These are phyloP conservation scores for Marmota monax DNA, from an alignment of 2,113 vertebrate species.

Conservation along the genomic window DNA sequence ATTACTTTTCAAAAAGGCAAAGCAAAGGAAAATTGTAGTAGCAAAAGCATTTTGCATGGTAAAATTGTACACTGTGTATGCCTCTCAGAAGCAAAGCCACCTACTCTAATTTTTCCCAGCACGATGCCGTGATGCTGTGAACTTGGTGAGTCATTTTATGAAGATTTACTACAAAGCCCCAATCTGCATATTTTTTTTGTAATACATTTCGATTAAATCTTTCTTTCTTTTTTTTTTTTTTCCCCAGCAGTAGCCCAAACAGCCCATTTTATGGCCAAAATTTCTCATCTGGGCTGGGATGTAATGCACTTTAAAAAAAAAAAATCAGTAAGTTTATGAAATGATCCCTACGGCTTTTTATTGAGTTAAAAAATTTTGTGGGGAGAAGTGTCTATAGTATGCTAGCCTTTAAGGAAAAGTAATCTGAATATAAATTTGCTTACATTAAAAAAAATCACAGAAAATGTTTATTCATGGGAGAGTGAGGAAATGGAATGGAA, in stretches of 20 bases:
- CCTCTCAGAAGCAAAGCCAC: constrained; percentile 76
- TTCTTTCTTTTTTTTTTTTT: background rate
- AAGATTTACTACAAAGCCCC: constrained; percentile 77
- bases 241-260: background rate
- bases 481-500: background rate
- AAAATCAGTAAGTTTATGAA: background rate
- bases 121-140: constrained; percentile 64
- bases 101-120: constrained; percentile 77
- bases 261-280: constrained; percentile 41
- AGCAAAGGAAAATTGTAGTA: constrained; percentile 78
- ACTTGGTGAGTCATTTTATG: constrained; percentile 80
- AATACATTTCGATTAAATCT: constrained; percentile 68
- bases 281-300: constrained; percentile 56
- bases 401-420: background rate
- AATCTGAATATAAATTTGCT: constrained; percentile 58
- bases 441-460: background rate
- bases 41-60: constrained; percentile 63
- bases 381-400: background rate
- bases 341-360: background rate
- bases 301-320: background rate
- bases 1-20: constrained; percentile 71
- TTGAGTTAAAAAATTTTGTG: background rate
- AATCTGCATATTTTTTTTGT: constrained; percentile 50
- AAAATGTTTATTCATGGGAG: background rate
- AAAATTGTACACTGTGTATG: constrained; percentile 75